phyloP scores from a whole-genome alignment of 2,888 invertebrate species.

The Liodrosophila aerea region DNA sequence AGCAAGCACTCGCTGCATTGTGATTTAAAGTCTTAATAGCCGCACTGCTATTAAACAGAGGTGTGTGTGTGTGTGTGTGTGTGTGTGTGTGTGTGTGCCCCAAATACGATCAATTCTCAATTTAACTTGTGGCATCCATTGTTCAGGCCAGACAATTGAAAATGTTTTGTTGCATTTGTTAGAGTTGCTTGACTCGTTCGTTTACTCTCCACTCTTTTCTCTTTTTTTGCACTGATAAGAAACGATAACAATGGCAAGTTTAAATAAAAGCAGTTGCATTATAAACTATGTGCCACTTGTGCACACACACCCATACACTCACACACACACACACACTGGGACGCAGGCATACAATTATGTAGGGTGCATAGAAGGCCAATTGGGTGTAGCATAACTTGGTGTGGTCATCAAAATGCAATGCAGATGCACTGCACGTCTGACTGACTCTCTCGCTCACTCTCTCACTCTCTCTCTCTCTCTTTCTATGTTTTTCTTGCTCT shows the following conservation, averaged over 20 bases:
- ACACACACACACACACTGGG: background rate
- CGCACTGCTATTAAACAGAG: too few relatives aligned
- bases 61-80: too few relatives aligned
- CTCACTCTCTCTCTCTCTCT: too few relatives aligned
- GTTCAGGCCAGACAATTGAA: constrained; percentile 11
- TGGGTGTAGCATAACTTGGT: constrained; percentile 50
- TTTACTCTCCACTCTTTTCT: background rate
- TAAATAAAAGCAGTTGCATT: constrained; percentile 37
- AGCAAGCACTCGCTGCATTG: too few relatives aligned
- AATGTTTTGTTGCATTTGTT: constrained; percentile 4
- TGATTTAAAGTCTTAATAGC: too few relatives aligned
- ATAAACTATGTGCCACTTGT: constrained; percentile 19
- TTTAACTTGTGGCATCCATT: background rate
- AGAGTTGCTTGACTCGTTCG: constrained; percentile 2
- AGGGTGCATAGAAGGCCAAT: constrained; percentile 51
- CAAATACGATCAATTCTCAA: background rate
- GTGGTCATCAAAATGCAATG: constrained; percentile 56
- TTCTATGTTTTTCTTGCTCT: too few relatives aligned
- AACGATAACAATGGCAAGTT: constrained; percentile 33
- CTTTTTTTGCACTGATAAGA: constrained; percentile 22
- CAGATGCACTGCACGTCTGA: constrained; percentile 49
- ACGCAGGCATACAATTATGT: background rate
- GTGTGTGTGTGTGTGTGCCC: too few relatives aligned
- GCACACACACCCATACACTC: background rate
- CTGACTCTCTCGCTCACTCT: background rate